Evolutionary conservation across 2,888 invertebrate genomes (phyloP).

Genomic region (Xylota segnis): DNA sequence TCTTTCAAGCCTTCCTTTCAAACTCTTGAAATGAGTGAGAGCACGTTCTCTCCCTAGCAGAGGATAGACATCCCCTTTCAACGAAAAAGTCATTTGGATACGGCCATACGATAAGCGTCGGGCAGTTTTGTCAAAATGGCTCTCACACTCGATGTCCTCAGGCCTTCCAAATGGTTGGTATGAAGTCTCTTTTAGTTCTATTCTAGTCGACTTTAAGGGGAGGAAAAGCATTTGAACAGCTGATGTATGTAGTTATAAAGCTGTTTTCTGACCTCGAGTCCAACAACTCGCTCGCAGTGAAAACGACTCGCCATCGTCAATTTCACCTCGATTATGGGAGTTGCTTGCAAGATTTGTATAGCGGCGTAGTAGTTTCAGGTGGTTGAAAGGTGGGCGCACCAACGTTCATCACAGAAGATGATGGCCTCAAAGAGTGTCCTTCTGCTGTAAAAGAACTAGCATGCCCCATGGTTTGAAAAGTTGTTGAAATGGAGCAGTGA

Average conservation of each 20-base stretch:
- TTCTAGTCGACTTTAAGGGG: conserved; percentile 9
- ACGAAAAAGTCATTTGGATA: conserved; percentile 15
- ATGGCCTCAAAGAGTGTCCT: too few species aligned
- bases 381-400: too few species aligned
- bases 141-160: conserved; percentile 16
- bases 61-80: background rate
- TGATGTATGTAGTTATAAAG: conserved; percentile 9
- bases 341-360: too few species aligned
- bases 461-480: too few species aligned
- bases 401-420: too few species aligned
- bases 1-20: background rate
- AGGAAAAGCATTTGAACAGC: background rate
- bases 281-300: conserved; percentile 2
- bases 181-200: conserved; percentile 7
- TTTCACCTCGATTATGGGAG: background rate
- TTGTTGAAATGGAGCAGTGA: too few species aligned
- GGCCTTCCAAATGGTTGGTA: background rate
- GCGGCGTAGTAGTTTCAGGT: too few species aligned
- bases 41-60: conserved; percentile 11
- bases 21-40: background rate
- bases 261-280: background rate
- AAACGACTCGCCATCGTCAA: conserved; percentile 3
- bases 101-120: conserved; percentile 15
- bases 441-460: too few species aligned
- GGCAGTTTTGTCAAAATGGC: conserved; percentile 14